Conservation (phyloP, 1,140 invertebrate species). For the Solenopsis fugax region DNA sequence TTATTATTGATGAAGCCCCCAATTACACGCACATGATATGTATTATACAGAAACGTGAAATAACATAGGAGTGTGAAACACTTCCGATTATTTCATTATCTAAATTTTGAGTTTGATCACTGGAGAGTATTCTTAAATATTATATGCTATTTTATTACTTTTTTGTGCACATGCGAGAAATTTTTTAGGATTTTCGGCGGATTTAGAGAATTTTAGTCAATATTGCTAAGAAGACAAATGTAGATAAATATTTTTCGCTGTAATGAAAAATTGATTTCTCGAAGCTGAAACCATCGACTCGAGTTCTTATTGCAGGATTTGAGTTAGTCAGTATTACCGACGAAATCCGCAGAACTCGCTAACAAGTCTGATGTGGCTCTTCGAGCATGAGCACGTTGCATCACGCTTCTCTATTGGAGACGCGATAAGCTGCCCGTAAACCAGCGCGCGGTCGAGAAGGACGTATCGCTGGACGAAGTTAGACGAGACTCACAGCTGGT, state of each 20-base stretch:
- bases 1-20: conserved; percentile 26
- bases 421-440: conserved; percentile 55
- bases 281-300: not conserved
- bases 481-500: conserved; percentile 58
- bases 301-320: not conserved
- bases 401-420: conserved; percentile 23
- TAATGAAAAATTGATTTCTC: not conserved
- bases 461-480: conserved; percentile 45
- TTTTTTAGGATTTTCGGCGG: not conserved
- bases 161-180: not conserved
- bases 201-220: not conserved
- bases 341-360: conserved; percentile 30
- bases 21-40: not conserved
- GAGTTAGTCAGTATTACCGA: conserved; percentile 15
- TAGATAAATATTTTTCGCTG: not conserved
- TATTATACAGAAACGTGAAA: not conserved
- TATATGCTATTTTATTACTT: too few species aligned
- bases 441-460: conserved; percentile 37
- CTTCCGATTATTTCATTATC: not conserved
- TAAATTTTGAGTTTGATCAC: not conserved
- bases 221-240: not conserved
- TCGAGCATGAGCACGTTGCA: conserved; percentile 45
- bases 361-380: conserved; percentile 46
- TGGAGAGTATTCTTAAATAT: too few species aligned
- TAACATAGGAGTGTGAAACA: not conserved